Evolutionary conservation across 2,797 vertebrate species (phyloP), one percentile per base, ranked within the genome.

Genomic region (Channa striata): DNA sequence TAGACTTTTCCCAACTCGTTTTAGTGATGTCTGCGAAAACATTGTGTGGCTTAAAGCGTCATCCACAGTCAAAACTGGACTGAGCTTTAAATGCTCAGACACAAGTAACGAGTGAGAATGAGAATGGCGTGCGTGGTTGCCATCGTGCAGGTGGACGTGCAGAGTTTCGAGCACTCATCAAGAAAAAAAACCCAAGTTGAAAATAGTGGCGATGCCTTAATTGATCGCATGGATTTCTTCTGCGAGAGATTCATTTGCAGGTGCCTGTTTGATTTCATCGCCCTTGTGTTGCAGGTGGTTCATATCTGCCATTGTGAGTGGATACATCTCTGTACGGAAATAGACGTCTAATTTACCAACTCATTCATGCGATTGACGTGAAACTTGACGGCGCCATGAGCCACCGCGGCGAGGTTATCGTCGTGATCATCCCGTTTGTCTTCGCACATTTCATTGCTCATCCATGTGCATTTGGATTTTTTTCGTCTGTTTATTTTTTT

Each of bases 391-490:
- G 7, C 40, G 3, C 6, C 40, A 48, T 36, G 12, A 13, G 1
- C 6, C 39, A 6, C 9, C 42, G 34, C 8, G 12, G 14, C 40
- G 23, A 48, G 21, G 11, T 50, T 30, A 11, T 33, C 21, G 4
- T 23, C 23, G 30, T 16, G 39, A 62, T 58, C 33, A 73, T 49
- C 39, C 57, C 11, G 53, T 70, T 60, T 76, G 20, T 70, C 49
- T 60, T 40, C 19, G 42, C 51, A 7, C 20, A 16, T 51, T 73
- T 39, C 54, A 69, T 60, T 39, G 50, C n/a, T 4, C 44, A 44
- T 23, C 60, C 16, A 20, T 71, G 50, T 54, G 23, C 43, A 59
- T 51, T 40, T 64, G 34, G 1, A 71, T 48, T 14, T 11, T n/a
- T 44, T 23, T 33, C 42, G 48, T 20, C n/a, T 19, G 9, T 52